A percentile compares a stretch with the other conserved stretches of the same genome.
Conservation (phyloP, 1,140 invertebrate genomes). For the Pseudomyrmex cubaensis region DNA sequence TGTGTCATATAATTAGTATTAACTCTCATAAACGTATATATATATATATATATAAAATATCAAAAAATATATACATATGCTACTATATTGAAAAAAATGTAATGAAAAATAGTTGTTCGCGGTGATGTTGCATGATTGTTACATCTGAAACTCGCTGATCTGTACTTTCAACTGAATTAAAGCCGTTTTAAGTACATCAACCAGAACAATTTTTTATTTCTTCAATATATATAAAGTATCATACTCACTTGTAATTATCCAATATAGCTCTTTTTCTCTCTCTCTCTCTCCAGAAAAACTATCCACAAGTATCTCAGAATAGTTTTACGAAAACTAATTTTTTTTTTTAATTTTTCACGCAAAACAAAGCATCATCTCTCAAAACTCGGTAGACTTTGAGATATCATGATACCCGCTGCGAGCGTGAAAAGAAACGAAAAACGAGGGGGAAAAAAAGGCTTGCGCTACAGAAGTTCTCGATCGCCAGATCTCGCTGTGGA, state of each 20-base stretch:
- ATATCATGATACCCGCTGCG: constrained; percentile 16
- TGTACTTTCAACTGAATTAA: constrained; percentile 37
- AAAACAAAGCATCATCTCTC: too few relatives aligned
- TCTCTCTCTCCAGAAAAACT: too few relatives aligned
- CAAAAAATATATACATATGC: neutral
- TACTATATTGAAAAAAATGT: neutral
- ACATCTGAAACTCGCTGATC: constrained; percentile 1
- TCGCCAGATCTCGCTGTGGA: constrained; percentile 59
- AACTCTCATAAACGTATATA: too few relatives aligned
- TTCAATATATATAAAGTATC: constrained; percentile 3
- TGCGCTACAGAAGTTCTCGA: constrained; percentile 53
- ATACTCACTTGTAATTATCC: neutral
- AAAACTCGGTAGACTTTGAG: neutral
- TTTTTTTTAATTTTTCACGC: too few relatives aligned
- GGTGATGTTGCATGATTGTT: constrained; percentile 1
- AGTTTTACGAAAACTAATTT: too few relatives aligned
- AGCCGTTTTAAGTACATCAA: constrained; percentile 18
- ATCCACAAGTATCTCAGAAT: too few relatives aligned
- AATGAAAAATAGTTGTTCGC: constrained; percentile 22
- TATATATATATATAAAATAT: neutral
- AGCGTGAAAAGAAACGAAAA: constrained; percentile 10
- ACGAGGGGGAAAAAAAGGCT: constrained; percentile 21
- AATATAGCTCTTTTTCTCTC: too few relatives aligned
- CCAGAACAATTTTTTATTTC: constrained; percentile 16
- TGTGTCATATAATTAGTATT: too few relatives aligned